These are phyloP conservation scores for Tadarida brasiliensis DNA, from an alignment of 2,797 vertebrate species.

Conservation along the genomic window DNA sequence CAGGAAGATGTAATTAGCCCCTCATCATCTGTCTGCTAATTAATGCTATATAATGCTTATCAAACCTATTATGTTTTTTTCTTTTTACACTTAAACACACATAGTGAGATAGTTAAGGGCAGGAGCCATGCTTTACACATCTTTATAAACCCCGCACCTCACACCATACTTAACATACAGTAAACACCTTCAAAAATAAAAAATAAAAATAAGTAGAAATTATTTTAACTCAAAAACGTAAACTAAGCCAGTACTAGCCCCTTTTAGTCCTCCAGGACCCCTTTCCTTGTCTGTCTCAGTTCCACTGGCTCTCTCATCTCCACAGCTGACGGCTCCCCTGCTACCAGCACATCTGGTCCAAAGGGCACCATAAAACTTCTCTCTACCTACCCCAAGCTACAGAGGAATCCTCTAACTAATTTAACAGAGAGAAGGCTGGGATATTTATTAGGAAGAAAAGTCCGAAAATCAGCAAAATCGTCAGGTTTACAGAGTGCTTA, in stretches of 20 bases:
- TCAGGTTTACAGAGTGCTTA: not conserved
- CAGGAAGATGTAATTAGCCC: not conserved
- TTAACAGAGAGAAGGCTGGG: not conserved
- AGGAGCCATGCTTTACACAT: not conserved
- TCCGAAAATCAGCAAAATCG: slow-evolving; percentile 33
- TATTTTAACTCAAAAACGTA: not conserved
- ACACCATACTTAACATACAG: not conserved
- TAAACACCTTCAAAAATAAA: not conserved
- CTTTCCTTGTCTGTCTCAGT: not conserved
- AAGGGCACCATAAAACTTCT: not conserved
- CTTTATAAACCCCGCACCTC: not conserved
- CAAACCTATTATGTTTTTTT: not conserved
- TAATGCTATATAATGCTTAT: not conserved
- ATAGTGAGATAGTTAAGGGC: not conserved
- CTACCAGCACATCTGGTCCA: not conserved
- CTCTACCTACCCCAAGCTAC: not conserved
- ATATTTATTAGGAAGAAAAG: slow-evolving; percentile 44
- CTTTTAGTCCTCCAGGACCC: not conserved
- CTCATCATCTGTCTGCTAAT: not conserved
- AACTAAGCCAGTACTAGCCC: not conserved
- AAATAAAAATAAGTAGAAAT: not conserved
- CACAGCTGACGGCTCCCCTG: not conserved
- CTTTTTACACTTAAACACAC: not conserved
- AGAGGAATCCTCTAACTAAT: not conserved
- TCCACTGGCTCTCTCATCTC: not conserved